Evolutionary conservation across 2,113 vertebrate genomes (phyloP).

Genomic region (Ptilorrhoa leucosticta): DNA sequence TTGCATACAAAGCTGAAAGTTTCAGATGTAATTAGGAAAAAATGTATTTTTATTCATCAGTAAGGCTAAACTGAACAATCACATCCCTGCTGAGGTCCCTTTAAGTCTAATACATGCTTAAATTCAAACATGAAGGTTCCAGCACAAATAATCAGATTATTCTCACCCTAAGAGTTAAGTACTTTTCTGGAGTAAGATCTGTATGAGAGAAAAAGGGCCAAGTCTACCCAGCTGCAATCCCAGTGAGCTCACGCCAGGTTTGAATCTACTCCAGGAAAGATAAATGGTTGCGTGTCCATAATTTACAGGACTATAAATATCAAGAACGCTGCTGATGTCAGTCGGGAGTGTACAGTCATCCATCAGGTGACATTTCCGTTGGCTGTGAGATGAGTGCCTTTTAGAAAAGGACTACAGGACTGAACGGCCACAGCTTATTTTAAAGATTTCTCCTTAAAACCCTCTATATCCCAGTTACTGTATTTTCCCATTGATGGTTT

Average conservation of each 20-base stretch:
- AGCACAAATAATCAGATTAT: slow-evolving; percentile 1
- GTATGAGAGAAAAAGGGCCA: background rate
- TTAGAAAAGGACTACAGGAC: background rate
- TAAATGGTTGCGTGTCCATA: background rate
- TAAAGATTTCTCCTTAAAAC: background rate
- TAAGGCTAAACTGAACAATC: background rate
- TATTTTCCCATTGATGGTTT: background rate
- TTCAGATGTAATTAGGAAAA: background rate
- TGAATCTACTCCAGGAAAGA: slow-evolving; percentile 35
- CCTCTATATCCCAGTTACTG: background rate
- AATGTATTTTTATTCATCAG: background rate
- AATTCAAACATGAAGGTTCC: background rate
- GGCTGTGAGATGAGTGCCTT: background rate
- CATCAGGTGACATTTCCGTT: background rate
- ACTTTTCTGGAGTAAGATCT: slow-evolving; percentile 21
- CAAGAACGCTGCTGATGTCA: background rate
- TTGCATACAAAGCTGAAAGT: background rate
- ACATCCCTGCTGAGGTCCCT: background rate
- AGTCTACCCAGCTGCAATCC: slow-evolving; percentile 29
- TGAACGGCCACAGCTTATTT: background rate
- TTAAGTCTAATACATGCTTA: background rate
- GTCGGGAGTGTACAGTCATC: background rate
- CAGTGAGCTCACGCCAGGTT: background rate
- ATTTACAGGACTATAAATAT: slow-evolving; percentile 47
- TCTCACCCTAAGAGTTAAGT: slow-evolving; percentile 1